phyloP scores from a whole-genome alignment of 2,113 vertebrate species.

The Pimephales promelas region DNA sequence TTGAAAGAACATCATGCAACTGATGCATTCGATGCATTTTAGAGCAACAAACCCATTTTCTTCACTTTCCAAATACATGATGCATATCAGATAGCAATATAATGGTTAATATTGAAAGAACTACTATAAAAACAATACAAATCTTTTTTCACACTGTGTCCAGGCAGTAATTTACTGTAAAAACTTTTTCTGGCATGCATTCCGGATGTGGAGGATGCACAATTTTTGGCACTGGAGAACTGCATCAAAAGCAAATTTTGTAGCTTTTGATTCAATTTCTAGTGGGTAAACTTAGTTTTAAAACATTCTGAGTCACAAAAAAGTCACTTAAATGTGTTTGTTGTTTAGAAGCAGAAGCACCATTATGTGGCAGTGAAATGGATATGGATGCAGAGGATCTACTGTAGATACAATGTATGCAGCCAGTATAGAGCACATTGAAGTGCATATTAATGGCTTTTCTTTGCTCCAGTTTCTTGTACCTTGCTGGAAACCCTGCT shows the following conservation, averaged over 20 bases:
- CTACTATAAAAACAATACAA: neutral
- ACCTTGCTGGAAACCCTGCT: neutral
- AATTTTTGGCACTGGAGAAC: slow-evolving; percentile 1
- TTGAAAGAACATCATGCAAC: no score
- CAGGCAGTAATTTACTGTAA: neutral
- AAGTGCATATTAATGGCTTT: neutral
- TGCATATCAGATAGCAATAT: neutral
- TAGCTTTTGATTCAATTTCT: neutral
- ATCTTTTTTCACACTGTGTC: neutral
- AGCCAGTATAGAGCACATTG: neutral
- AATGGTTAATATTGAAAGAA: neutral
- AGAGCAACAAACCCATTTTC: neutral
- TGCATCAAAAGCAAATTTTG: neutral
- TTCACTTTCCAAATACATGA: neutral
- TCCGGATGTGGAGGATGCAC: slow-evolving; percentile 4
- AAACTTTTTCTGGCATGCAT: neutral
- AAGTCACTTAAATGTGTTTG: neutral
- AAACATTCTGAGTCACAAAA: neutral
- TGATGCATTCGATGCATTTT: neutral
- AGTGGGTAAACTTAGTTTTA: neutral
- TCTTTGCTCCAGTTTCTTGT: neutral
- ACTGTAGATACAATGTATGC: neutral
- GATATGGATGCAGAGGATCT: neutral
- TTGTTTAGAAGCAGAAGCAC: neutral
- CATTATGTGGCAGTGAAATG: neutral